Base-by-base conservation (phyloP, 2,888 invertebrate genomes). In the Phytoseiulus persimilis region DNA sequence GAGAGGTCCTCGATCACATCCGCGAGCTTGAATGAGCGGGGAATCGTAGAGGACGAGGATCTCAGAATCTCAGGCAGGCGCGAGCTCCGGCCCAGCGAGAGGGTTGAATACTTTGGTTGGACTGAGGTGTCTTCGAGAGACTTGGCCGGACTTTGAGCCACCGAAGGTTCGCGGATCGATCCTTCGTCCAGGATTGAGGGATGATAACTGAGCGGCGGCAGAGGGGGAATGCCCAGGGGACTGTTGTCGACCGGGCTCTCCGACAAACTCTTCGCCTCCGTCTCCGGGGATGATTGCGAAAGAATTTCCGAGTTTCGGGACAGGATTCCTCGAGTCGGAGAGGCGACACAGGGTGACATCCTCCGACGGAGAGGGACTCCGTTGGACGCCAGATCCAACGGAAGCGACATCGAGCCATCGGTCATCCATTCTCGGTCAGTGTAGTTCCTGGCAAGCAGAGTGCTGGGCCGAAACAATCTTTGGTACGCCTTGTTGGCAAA, bases 171-270 rank as follows among this genome's bases (percentile, higher is more conserved):
- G 28, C 87, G 87, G 45, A 87, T 45, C 45, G 87, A 87, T 28
- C 87, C 87, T 45, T 87, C 87, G 87, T 87, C 87, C 28, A 87
- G 87, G 45, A 87, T 87, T 6, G 87, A 87, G 39, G 87, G 39
- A 32, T 87, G 87, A 31, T 87, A 87, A 11, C 39, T 39, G n/a
- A 45, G 87, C 28, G 87, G 87, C 9, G 87, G 87, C 32, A 33
- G 32, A 14, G 65, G 65, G 28, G 87, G 87, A 32, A 87, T 87
- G 33, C 87, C 87, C 87, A 87, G 33, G 33, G 87, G 87, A 87
- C 87, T 87, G 45, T 87, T 87, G 87, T 87, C 87, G 87, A 87
- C 87, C 28, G 87, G 87, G 45, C 87, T 87, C 87, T 87, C 87
- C 45, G 87, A 87, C 87, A 87, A 87, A 32, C 87, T 87, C 87